Conservation (phyloP, 2,113 vertebrate species). For the Neogale vison region DNA sequence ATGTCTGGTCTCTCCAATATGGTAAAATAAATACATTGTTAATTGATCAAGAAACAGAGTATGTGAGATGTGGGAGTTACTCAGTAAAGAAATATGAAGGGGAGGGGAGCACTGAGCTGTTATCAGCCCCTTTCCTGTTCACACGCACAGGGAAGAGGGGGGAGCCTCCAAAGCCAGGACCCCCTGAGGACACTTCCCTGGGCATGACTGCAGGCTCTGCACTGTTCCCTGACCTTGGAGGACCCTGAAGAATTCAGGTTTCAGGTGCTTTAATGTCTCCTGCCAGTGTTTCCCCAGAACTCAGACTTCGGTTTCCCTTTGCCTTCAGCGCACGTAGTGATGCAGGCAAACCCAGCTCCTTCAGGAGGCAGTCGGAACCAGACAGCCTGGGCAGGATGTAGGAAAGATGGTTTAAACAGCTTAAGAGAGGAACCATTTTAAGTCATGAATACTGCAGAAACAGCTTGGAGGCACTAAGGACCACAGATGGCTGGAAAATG, state of each 20-base stretch:
- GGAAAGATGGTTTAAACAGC: neutral
- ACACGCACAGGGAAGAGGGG: neutral
- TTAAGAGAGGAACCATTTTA: neutral
- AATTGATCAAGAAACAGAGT: neutral
- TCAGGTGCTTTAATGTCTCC: neutral
- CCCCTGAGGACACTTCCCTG: neutral
- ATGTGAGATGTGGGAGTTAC: neutral
- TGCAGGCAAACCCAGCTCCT: neutral
- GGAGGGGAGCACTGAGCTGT: neutral
- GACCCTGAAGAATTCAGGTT: neutral
- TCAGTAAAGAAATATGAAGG: neutral
- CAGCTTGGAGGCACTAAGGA: neutral
- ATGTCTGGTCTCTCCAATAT: constrained; percentile 7
- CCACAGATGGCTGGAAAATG: neutral
- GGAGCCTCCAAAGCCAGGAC: neutral
- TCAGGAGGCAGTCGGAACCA: neutral
- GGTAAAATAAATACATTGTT: constrained; percentile 23
- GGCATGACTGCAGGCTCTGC: neutral
- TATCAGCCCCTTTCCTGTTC: neutral
- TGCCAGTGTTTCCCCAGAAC: neutral
- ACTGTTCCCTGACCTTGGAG: neutral
- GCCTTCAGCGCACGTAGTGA: neutral
- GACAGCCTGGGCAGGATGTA: neutral
- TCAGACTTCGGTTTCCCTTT: constrained; percentile 10
- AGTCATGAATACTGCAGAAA: neutral